Conservation (phyloP, 1,140 invertebrate genomes). For the Drepana arcuata region DNA sequence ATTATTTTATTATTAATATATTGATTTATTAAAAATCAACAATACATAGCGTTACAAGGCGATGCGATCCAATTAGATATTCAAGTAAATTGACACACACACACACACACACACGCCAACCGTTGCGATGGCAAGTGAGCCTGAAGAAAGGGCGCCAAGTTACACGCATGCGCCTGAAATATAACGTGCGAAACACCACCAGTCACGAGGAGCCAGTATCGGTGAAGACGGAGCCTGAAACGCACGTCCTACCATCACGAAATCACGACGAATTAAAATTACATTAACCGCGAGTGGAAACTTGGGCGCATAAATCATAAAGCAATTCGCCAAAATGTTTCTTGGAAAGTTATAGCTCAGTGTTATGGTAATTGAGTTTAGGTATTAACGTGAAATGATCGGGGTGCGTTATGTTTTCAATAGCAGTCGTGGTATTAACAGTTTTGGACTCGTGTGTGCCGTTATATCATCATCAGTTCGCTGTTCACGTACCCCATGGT, state of each 20-base stretch:
- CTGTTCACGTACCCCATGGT: conserved; percentile 75
- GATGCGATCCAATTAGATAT: conserved; percentile 58
- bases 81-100: conserved; percentile 52
- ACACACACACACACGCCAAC: too few species aligned
- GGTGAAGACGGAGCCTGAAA: too few species aligned
- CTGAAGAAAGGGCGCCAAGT: conserved; percentile 62
- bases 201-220: conserved; percentile 40
- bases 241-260: too few species aligned
- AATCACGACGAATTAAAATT: too few species aligned
- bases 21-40: too few species aligned
- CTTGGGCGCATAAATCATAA: too few species aligned
- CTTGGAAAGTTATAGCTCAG: too few species aligned
- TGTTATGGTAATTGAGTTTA: too few species aligned
- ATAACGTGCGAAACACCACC: conserved; percentile 29
- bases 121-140: conserved; percentile 38
- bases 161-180: conserved; percentile 41
- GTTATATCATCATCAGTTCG: conserved; percentile 77
- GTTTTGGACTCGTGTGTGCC: conserved; percentile 57
- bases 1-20: too few species aligned
- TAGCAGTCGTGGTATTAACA: conserved; percentile 65
- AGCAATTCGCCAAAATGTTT: too few species aligned
- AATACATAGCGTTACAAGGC: too few species aligned
- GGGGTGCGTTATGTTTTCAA: conserved; percentile 60
- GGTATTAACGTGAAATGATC: conserved; percentile 49
- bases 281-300: too few species aligned